A percentile compares a stretch with the other conserved stretches of the same genome.
These are phyloP conservation scores for Cataglyphis altisquamis DNA, from an alignment of 2,888 invertebrate species.

Conservation along the genomic window DNA sequence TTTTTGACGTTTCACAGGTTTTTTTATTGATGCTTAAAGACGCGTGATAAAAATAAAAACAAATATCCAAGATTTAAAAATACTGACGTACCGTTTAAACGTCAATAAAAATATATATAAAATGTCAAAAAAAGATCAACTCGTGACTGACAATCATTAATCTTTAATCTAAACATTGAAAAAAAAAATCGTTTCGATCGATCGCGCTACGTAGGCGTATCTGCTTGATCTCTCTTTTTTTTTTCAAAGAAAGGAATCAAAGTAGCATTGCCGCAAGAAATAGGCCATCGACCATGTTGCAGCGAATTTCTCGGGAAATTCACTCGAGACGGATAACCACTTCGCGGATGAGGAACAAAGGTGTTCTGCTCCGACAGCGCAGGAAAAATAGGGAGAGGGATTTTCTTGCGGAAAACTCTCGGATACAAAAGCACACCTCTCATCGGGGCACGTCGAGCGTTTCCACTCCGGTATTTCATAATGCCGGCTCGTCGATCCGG, in stretches of 20 bases:
- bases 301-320: constrained; percentile 60
- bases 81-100: too few species aligned
- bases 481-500: constrained; percentile 65
- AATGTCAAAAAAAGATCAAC: too few species aligned
- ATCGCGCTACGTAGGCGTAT: constrained; percentile 28
- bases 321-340: constrained; percentile 34
- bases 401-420: constrained; percentile 73
- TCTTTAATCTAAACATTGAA: neutral
- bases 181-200: constrained; percentile 29
- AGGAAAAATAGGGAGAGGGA: constrained; percentile 51
- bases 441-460: constrained; percentile 69
- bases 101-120: too few species aligned
- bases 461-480: constrained; percentile 79
- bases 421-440: constrained; percentile 78
- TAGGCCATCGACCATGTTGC: constrained; percentile 22
- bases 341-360: constrained; percentile 37
- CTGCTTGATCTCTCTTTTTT: constrained; percentile 16
- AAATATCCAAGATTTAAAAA: too few species aligned
- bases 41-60: too few species aligned
- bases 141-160: too few species aligned
- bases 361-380: neutral
- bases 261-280: constrained; percentile 45
- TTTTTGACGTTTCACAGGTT: too few species aligned
- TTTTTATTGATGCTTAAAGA: too few species aligned
- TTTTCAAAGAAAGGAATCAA: neutral